Base-by-base conservation (phyloP, 2,888 invertebrate genomes). In the Blera fallax region DNA sequence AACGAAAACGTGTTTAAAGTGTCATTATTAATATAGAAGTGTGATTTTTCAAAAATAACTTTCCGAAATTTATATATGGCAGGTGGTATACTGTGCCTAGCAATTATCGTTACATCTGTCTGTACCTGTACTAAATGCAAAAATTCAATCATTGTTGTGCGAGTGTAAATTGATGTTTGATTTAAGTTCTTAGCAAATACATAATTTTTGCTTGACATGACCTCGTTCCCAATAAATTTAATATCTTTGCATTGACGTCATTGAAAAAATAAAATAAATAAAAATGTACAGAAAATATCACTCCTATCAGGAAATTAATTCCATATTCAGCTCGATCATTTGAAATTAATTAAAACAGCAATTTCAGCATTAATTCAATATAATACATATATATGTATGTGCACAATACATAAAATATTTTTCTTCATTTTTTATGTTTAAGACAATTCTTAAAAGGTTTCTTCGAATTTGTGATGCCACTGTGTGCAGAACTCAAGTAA, bases 221-320 rank as follows among this genome's bases (percentile, higher is more conserved):
- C 82, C 82, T 78, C 58, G 82, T 58, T 78, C 78, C 40, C 50
- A 64, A 77, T 72, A 58, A 24, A 64, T 21, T 60, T 52, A 37
- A 69, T 69, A 62, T 76, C 29, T 58, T 58, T 58, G n/a, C 48
- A 34, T n/a, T 58, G 60, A 64, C 56, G 74, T 64, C 81, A 80
- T 73, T 70, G 6, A 27, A 64, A 43, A 62, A 45, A 27, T 37
- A 7, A 45, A 50, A 29, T 54, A 32, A 45, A 72, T 43, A 11
- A 8, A 48, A 14, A 21, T n/a, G n/a, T n/a, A n/a, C n/a, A n/a
- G n/a, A n/a, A n/a, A n/a, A n/a, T n/a, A n/a, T n/a, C n/a, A 32
- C 29, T 56, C 1, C 11, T 29, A 37, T 40, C 10, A 29, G 21
- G 21, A 77, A 50, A 24, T 11, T 37, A 48, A 67, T 76, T 65